Conservation (phyloP, 2,888 invertebrate species). For the Allacma fusca region DNA sequence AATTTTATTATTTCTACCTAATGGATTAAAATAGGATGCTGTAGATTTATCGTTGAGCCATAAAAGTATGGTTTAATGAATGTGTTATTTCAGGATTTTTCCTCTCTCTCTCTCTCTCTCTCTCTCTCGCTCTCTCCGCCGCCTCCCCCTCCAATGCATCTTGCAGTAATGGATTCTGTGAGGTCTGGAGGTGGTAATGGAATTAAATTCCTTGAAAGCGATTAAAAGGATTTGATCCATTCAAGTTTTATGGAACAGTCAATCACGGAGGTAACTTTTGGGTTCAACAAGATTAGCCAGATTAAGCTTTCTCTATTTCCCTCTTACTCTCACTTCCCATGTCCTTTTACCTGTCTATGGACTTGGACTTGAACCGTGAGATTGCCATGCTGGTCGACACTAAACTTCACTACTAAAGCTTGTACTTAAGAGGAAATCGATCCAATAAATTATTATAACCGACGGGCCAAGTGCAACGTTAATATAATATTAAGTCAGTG, state of each 20-base stretch:
- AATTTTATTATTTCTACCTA: background rate
- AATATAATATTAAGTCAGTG: too few relatives aligned
- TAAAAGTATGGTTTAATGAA: slow-evolving; percentile 8
- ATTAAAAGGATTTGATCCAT: slow-evolving; percentile 25
- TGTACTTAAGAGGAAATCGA: too few relatives aligned
- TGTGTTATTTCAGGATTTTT: slow-evolving; percentile 27
- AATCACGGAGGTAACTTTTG: slow-evolving; percentile 11
- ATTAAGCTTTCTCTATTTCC: background rate
- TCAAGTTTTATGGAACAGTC: slow-evolving; percentile 30
- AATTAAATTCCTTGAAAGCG: slow-evolving; percentile 28
- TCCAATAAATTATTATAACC: too few relatives aligned
- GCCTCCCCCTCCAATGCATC: background rate
- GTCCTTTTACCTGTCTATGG: background rate
- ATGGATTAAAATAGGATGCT: slow-evolving; percentile 1
- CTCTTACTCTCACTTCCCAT: background rate
- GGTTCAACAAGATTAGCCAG: slow-evolving; percentile 13
- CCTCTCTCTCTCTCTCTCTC: slow-evolving; percentile 4
- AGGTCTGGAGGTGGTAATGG: slow-evolving; percentile 8
- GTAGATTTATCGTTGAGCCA: background rate
- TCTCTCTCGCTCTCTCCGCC: background rate
- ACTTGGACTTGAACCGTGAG: background rate
- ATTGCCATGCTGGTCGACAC: too few relatives aligned
- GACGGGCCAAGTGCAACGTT: too few relatives aligned
- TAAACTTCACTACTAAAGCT: too few relatives aligned
- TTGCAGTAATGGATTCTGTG: background rate